Evolutionary conservation across 2,113 vertebrate species (phyloP), one percentile per base, ranked within the genome.

Genomic region (Centrocercus urophasianus): DNA sequence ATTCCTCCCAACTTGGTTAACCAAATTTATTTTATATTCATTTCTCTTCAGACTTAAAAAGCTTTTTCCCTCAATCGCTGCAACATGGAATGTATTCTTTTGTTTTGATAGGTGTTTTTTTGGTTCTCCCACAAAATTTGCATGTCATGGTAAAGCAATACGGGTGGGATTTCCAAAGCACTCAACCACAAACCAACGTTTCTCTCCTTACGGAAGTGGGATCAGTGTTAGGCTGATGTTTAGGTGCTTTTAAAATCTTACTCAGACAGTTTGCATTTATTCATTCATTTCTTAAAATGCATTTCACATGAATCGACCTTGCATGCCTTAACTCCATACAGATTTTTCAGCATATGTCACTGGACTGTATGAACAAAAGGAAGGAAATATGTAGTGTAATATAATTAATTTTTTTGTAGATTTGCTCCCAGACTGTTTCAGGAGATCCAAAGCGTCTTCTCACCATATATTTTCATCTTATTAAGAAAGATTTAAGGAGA

Each of bases 1-100:
- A 77, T 89, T 94, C 80, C 59, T 57, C 81, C 77, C 48, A 78
- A 11, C 94, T 88, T 94, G 65, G 40, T 69, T 93, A 71, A 82
- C 52, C 30, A 90, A 54, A 93, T 89, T 92, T 75, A 16, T 93
- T 93, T 76, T 90, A 52, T 94, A 0, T 77, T 83, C 5, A 3
- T 81, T 91, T 85, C 12, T 75, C 69, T 85, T 52, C 63, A 45
- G 61, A 25, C 43, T 40, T 36, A 13, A 20, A 45, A 60, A 73
- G 13, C 45, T 63, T 24, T 80, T 87, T 63, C 45, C 82, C 70
- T 63, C 84, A 54, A 54, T 48, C 36, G 40, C 25, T 15, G 30
- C 36, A 30, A 34, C 27, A 5, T 5, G 45, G 71, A 47, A 28
- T 24, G 11, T 36, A 6, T 80, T 66, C 59, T 59, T 60, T 66